A percentile compares a stretch with the other conserved stretches of the same genome.
phyloP scores from a whole-genome alignment of 1,140 invertebrate genomes.

The Coelopa frigida region DNA sequence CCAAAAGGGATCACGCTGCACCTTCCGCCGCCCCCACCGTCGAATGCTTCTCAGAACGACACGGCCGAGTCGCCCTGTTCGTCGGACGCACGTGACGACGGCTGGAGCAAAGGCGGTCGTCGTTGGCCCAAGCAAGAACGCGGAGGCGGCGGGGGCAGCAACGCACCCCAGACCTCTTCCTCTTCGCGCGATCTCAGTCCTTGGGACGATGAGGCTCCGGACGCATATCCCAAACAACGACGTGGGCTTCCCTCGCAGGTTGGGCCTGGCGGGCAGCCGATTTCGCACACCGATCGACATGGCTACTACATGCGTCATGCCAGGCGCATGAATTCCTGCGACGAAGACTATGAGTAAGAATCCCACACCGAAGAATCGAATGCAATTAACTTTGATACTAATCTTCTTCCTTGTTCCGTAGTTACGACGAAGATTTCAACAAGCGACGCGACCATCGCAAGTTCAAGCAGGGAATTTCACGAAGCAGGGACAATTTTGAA shows the following conservation, averaged over 20 bases:
- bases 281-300: slow-evolving; percentile 22
- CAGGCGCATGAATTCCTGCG: slow-evolving; percentile 42
- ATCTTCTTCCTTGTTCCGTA: slow-evolving; percentile 9
- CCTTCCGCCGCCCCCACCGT: slow-evolving; percentile 27
- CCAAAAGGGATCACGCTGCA: slow-evolving; percentile 17
- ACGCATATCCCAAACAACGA: slow-evolving; percentile 32
- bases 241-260: slow-evolving; percentile 5
- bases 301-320: slow-evolving; percentile 41
- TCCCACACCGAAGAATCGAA: background rate
- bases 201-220: slow-evolving; percentile 59
- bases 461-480: slow-evolving; percentile 33
- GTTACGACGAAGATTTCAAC: slow-evolving; percentile 38
- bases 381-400: background rate
- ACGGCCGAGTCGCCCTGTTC: slow-evolving; percentile 63
- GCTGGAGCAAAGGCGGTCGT: slow-evolving; percentile 29
- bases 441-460: slow-evolving; percentile 35
- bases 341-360: slow-evolving; percentile 50
- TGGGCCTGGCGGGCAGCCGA: background rate
- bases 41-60: slow-evolving; percentile 43
- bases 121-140: slow-evolving; percentile 42
- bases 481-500: slow-evolving; percentile 41
- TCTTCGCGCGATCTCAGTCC: slow-evolving; percentile 63
- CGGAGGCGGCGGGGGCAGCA: no score
- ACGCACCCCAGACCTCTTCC: slow-evolving; percentile 57
- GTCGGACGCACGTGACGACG: slow-evolving; percentile 61